Evolutionary conservation across 2,797 vertebrate species (phyloP).

Genomic region (Alectoris magna): DNA sequence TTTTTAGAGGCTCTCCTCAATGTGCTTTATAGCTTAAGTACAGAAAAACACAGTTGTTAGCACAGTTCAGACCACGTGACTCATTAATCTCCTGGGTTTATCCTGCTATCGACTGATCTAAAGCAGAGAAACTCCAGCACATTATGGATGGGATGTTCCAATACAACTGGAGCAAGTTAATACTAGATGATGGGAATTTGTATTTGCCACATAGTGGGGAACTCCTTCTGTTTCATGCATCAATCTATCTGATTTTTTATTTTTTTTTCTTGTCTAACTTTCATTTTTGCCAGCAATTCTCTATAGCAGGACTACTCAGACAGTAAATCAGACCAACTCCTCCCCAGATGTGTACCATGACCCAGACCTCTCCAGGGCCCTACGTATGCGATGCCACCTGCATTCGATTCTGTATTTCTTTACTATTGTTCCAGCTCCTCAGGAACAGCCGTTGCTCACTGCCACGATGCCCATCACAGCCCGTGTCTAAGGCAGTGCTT

Average conservation of each 20-base stretch:
- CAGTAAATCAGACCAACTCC: not conserved
- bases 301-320: not conserved
- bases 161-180: not conserved
- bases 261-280: not conserved
- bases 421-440: not conserved
- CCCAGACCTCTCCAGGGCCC: not conserved
- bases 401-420: not conserved
- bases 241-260: not conserved
- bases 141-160: not conserved
- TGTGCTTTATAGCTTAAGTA: not conserved
- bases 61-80: not conserved
- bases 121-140: not conserved
- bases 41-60: constrained; percentile 29
- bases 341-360: not conserved
- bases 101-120: constrained; percentile 25
- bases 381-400: not conserved
- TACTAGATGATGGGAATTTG: not conserved
- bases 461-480: not conserved
- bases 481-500: not conserved
- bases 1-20: not conserved
- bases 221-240: not conserved
- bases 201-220: not conserved
- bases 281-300: not conserved
- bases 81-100: constrained; percentile 40
- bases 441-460: not conserved